Evolutionary conservation across 2,888 invertebrate genomes (phyloP), one percentile per base, ranked within the genome.

Genomic region (Melinopterus prodromus): DNA sequence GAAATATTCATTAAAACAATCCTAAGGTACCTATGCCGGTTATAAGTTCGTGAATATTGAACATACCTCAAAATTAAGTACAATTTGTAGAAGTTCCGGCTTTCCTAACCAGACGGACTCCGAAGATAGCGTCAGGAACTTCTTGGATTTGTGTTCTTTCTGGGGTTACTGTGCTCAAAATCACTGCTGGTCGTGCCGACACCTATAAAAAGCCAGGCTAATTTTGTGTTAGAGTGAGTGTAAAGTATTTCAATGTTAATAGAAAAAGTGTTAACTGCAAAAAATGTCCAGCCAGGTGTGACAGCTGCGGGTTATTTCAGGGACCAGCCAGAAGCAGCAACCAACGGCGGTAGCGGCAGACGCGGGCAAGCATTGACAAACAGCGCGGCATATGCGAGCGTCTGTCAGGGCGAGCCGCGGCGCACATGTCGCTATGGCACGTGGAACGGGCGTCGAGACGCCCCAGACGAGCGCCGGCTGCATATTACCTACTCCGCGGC

Each of bases 391-490:
- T 86, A 87, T 88, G 88, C 86, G 90, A 91, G 89, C 92, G 92
- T 92, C 92, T 92, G 92, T 92, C 91, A 88, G 90, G 84, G 74
- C 74, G 35, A 35, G 74, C 35, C 74, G 74, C 35, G 90, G 84
- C 86, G 87, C 87, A 87, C 88, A 87, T 87, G 88, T 87, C 85
- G 87, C 86, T 53, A 53, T 53, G 86, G 86, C 87, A 88, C 91
- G 91, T 90, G 88, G 90, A 90, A 91, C 36, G 37, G 74, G 37
- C 92, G 92, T 91, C 92, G 91, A 91, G 92, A 92, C 91, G 92
- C 87, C 87, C 36, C 35, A 74, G 74, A 74, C 74, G 53, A 53
- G 53, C 53, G 74, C 74, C 74, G 74, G 74, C 74, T 37, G 37
- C 74, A 74, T 37, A 74, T 74, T 37, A 74, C 74, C 74, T 35